A percentile compares a stretch with the other conserved stretches of the same genome.
phyloP scores from a whole-genome alignment of 2,113 vertebrate species.

The Coptodon bakossiorum region DNA sequence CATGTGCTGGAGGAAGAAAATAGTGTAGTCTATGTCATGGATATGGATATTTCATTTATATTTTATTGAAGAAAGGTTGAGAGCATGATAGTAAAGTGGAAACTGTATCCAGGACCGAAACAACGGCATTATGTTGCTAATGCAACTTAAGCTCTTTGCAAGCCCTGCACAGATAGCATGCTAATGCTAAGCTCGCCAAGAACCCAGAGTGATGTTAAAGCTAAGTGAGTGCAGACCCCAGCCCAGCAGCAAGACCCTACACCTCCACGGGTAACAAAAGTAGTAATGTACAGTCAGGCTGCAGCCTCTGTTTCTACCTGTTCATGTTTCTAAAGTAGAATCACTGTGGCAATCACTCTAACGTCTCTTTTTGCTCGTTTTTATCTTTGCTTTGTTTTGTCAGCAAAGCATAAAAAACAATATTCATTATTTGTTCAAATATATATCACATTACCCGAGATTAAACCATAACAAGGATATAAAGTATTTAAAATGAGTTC shows the following conservation, averaged over 20 bases:
- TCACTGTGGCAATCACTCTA: not conserved
- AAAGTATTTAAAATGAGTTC: not conserved
- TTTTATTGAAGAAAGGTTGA: not conserved
- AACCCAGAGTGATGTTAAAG: not conserved
- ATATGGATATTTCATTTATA: not conserved
- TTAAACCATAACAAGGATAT: not conserved
- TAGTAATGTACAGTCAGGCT: not conserved
- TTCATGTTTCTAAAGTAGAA: not conserved
- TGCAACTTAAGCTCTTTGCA: not conserved
- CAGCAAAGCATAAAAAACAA: not conserved
- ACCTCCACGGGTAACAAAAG: not conserved
- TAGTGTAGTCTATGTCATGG: not conserved
- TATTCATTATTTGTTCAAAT: not conserved
- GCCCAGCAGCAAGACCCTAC: not conserved
- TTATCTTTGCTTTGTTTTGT: not conserved
- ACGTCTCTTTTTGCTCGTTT: rapidly evolving
- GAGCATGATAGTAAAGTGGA: not conserved
- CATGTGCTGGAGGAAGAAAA: not conserved
- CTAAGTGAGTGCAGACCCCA: not conserved
- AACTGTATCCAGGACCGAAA: not conserved
- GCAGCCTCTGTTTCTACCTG: not conserved
- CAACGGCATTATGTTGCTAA: not conserved
- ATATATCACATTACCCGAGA: not conserved
- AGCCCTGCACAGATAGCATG: not conserved
- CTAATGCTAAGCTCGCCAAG: not conserved